phyloP scores from a whole-genome alignment of 2,797 vertebrate genomes.

The Gadopsis marmoratus region DNA sequence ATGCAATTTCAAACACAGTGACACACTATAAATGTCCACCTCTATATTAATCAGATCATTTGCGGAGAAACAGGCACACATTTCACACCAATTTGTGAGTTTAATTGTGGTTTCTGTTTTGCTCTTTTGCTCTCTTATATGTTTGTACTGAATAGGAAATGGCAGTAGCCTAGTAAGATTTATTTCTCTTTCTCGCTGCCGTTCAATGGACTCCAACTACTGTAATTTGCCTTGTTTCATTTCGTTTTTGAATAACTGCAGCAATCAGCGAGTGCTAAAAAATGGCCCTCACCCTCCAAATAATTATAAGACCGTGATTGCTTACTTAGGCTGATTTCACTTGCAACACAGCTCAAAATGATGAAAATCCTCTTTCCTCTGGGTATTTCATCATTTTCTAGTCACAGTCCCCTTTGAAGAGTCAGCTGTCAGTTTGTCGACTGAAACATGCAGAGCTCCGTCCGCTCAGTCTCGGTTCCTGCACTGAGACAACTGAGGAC shows the following conservation, averaged over 20 bases:
- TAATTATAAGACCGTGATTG: conserved; percentile 17
- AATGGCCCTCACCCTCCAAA: neutral
- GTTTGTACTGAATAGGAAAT: neutral
- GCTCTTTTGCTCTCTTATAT: neutral
- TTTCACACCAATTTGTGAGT: neutral
- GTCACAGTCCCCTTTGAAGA: conserved; percentile 20
- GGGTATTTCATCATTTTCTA: conserved; percentile 13
- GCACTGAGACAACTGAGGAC: conserved; percentile 14
- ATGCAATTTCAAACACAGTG: neutral
- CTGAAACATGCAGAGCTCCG: conserved; percentile 2
- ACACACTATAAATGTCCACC: too few relatives aligned
- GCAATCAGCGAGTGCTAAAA: conserved; percentile 7
- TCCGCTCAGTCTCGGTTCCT: conserved; percentile 34
- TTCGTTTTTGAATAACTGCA: conserved; percentile 3
- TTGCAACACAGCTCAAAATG: conserved; percentile 21
- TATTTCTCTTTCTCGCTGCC: neutral
- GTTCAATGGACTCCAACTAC: neutral
- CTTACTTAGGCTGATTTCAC: conserved; percentile 3
- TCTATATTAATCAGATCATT: neutral
- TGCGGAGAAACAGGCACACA: neutral
- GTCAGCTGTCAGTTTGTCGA: conserved; percentile 35
- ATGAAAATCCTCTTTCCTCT: conserved; percentile 18
- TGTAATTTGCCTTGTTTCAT: neutral
- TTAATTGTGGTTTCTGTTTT: neutral
- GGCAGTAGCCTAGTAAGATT: neutral